These are phyloP conservation scores for Malacoraja senta DNA, from an alignment of 2,797 vertebrate species.

Conservation along the genomic window DNA sequence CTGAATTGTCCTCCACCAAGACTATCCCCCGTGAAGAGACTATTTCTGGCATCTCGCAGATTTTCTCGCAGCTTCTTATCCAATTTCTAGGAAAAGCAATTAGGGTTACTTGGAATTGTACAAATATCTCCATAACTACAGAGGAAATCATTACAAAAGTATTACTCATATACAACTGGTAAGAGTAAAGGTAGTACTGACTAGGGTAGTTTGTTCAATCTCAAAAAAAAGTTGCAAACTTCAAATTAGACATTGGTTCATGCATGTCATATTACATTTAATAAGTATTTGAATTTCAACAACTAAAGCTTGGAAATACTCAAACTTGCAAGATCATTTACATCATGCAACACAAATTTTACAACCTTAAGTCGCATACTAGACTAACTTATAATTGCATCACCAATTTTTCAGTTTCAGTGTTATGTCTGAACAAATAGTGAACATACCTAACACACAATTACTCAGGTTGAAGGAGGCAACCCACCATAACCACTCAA, in stretches of 20 bases:
- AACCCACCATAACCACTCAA: too few species aligned
- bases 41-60: conserved; percentile 92
- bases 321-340: too few species aligned
- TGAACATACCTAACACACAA: too few species aligned
- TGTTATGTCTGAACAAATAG: too few species aligned
- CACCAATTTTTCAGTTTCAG: too few species aligned
- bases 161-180: background rate
- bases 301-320: background rate
- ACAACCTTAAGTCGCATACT: background rate
- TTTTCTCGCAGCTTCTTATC: conserved; percentile 97
- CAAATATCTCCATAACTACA: background rate
- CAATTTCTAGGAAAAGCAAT: conserved; percentile 70
- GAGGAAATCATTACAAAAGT: background rate
- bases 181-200: background rate
- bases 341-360: background rate
- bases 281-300: background rate
- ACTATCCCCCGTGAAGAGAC: conserved; percentile 89
- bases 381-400: too few species aligned
- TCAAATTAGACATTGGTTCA: conserved; percentile 2
- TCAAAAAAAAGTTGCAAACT: background rate
- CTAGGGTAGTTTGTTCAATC: background rate
- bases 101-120: background rate
- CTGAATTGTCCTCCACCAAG: conserved; percentile 90
- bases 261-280: background rate
- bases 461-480: too few species aligned